phyloP scores from a whole-genome alignment of 2,113 vertebrate genomes.

The Poeciliopsis retropinna region DNA sequence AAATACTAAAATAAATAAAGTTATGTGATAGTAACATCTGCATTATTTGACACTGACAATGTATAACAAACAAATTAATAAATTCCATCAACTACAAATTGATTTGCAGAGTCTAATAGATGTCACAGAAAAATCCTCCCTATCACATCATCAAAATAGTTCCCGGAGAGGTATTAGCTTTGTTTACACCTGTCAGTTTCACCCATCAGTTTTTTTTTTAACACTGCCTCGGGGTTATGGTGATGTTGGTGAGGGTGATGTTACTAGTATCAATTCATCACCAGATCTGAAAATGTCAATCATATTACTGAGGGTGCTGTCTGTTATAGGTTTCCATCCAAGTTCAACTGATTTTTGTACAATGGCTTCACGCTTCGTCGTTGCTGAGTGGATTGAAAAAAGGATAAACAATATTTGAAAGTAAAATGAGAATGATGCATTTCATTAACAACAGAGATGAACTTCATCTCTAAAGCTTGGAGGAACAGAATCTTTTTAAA shows the following conservation, averaged over 20 bases:
- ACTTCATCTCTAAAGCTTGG: not conserved
- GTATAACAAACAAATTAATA: no score
- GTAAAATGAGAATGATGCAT: not conserved
- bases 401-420: conserved; percentile 8
- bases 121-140: no score
- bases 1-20: no score
- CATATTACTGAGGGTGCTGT: not conserved
- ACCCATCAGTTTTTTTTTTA: not conserved
- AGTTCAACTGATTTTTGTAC: not conserved
- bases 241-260: not conserved
- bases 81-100: no score
- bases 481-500: not conserved
- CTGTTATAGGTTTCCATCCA: no score
- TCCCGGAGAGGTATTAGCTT: no score
- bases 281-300: not conserved
- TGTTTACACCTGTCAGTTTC: no score
- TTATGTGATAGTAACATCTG: no score
- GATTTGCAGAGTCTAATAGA: no score
- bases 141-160: no score
- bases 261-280: not conserved
- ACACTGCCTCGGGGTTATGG: not conserved
- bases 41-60: no score
- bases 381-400: not conserved
- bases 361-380: not conserved
- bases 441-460: not conserved